A percentile compares a stretch with the other conserved stretches of the same genome.
Conservation (phyloP, 2,888 invertebrate species). For the Phortica okadai region DNA sequence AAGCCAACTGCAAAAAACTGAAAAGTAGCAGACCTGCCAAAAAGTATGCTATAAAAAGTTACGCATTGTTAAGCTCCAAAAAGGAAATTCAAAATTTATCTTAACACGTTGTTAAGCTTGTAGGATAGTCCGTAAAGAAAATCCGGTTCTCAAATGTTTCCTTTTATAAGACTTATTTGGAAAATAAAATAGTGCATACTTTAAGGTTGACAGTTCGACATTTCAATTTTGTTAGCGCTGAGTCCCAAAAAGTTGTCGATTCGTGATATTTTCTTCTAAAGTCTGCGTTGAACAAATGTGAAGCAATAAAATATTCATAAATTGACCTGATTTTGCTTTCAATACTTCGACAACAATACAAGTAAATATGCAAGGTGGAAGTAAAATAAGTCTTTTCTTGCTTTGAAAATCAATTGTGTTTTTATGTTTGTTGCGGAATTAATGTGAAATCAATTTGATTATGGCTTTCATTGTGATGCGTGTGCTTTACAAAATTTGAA, state of each 20-base stretch:
- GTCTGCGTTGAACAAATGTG: neutral
- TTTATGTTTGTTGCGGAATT: neutral
- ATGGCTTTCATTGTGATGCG: neutral
- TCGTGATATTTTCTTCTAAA: too few relatives aligned
- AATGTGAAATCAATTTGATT: neutral
- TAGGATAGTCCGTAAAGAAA: too few relatives aligned
- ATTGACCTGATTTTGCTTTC: constrained; percentile 6
- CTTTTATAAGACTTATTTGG: too few relatives aligned
- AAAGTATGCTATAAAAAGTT: neutral
- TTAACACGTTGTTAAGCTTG: too few relatives aligned
- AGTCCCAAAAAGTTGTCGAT: too few relatives aligned
- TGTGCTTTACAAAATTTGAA: neutral
- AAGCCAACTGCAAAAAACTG: neutral
- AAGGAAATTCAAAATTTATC: too few relatives aligned
- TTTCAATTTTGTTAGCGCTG: too few relatives aligned
- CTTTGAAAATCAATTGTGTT: constrained; percentile 11
- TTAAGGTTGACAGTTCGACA: too few relatives aligned
- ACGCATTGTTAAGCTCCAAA: too few relatives aligned
- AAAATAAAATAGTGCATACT: too few relatives aligned
- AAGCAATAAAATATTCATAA: constrained; percentile 4
- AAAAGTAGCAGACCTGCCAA: neutral
- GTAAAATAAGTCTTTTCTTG: neutral
- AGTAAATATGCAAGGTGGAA: neutral
- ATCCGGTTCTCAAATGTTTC: too few relatives aligned
- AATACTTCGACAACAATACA: neutral